Conservation (phyloP, 2,888 invertebrate species). For the Philereme vetulata region DNA sequence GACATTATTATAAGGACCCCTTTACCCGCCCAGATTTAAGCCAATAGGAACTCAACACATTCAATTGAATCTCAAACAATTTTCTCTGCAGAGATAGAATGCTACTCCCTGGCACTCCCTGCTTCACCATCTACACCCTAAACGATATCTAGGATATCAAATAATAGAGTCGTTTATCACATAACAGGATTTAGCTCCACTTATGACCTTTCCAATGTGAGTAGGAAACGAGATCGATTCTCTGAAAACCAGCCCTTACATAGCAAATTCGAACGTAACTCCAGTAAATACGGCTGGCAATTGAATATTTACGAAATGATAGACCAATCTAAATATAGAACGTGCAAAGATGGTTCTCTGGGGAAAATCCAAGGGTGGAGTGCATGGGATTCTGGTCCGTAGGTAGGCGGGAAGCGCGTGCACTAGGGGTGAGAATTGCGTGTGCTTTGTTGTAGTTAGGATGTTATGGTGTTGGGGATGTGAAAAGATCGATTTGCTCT, state of each 20-base stretch:
- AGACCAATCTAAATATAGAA: conserved; percentile 78
- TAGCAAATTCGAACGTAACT: conserved; percentile 42
- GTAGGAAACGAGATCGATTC: conserved; percentile 76
- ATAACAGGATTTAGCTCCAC: conserved; percentile 34
- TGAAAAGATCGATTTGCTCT: conserved; percentile 77
- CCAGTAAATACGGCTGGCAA: conserved; percentile 32
- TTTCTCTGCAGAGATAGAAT: conserved; percentile 68
- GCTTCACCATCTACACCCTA: conserved; percentile 44
- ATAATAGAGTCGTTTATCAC: conserved; percentile 44
- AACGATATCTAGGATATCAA: conserved; percentile 21
- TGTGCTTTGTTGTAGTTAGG: conserved; percentile 43
- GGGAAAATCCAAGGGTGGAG: conserved; percentile 67
- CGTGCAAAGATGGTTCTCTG: conserved; percentile 81
- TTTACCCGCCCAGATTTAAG: conserved; percentile 48
- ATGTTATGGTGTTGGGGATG: conserved; percentile 48
- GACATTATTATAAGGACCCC: conserved; percentile 20
- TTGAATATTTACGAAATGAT: conserved; percentile 55
- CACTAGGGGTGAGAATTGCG: conserved; percentile 44
- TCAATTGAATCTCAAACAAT: conserved; percentile 65
- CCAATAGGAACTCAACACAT: conserved; percentile 60
- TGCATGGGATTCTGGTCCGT: conserved; percentile 50
- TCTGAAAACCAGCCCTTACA: conserved; percentile 57
- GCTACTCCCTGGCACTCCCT: conserved; percentile 67
- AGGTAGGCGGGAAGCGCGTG: neutral
- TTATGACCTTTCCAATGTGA: conserved; percentile 50